These are phyloP conservation scores for Anser cygnoides DNA, from an alignment of 2,113 vertebrate species.

Conservation along the genomic window DNA sequence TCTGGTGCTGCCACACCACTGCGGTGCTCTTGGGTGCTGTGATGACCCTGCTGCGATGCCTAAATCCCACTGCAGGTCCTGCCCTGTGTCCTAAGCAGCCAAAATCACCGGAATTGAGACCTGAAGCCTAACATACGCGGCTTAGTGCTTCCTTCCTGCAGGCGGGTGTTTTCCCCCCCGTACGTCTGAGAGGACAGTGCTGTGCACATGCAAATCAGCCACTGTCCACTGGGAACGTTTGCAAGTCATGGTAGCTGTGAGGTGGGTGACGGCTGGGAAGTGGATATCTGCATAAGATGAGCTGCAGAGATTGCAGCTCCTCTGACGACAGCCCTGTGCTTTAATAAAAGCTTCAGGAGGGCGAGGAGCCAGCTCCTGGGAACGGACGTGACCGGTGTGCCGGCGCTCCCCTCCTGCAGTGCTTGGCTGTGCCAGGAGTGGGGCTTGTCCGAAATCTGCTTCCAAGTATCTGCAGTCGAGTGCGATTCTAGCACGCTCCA, in stretches of 20 bases:
- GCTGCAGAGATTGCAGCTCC: background rate
- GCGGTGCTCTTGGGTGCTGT: background rate
- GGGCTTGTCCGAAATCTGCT: background rate
- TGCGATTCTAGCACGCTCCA: background rate
- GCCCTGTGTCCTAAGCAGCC: background rate
- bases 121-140: background rate
- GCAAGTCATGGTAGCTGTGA: background rate
- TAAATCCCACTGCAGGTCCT: accelerated
- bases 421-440: background rate
- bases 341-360: background rate
- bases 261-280: accelerated
- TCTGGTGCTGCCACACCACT: background rate
- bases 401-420: slow-evolving; percentile 34
- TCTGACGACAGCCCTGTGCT: background rate
- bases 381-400: background rate
- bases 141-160: background rate
- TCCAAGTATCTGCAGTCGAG: background rate
- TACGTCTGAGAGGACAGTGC: background rate
- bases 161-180: background rate
- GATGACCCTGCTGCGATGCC: accelerated
- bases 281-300: background rate
- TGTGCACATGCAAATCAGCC: background rate
- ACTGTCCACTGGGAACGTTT: background rate
- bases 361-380: slow-evolving; percentile 6
- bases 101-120: background rate